Evolutionary conservation across 2,113 vertebrate genomes (phyloP).

Genomic region (Butorides virescens): DNA sequence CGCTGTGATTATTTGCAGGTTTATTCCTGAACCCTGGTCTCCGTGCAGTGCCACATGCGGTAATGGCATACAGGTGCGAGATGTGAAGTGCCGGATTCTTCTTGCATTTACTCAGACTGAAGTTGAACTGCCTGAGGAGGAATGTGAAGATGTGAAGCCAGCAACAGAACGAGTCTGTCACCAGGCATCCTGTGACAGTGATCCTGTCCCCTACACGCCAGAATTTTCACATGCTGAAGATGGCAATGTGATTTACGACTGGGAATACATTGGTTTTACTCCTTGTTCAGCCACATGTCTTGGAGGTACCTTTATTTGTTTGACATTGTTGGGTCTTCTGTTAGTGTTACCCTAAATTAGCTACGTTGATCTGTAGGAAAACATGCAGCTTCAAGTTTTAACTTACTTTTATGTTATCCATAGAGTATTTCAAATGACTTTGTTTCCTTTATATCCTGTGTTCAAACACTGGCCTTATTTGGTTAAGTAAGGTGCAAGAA

Average conservation of each 20-base stretch:
- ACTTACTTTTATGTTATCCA: background rate
- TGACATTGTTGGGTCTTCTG: background rate
- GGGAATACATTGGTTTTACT: conserved; percentile 88
- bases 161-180: conserved; percentile 74
- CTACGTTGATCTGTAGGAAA: background rate
- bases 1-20: conserved; percentile 69
- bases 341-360: background rate
- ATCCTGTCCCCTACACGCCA: background rate
- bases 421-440: background rate
- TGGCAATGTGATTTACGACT: conserved; percentile 71
- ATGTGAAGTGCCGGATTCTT: conserved; percentile 84
- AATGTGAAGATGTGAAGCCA: conserved; percentile 79
- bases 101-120: conserved; percentile 86
- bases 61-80: conserved; percentile 78
- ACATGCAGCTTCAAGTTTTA: background rate
- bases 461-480: background rate
- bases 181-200: conserved; percentile 70
- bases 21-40: conserved; percentile 87
- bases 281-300: conserved; percentile 85
- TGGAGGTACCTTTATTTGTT: conserved; percentile 71
- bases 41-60: conserved; percentile 88
- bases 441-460: background rate
- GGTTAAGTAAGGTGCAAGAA: background rate
- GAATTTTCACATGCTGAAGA: background rate
- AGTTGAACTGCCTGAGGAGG: conserved; percentile 87